Conservation (phyloP, 1,140 invertebrate genomes). For the Watersipora subatra region DNA sequence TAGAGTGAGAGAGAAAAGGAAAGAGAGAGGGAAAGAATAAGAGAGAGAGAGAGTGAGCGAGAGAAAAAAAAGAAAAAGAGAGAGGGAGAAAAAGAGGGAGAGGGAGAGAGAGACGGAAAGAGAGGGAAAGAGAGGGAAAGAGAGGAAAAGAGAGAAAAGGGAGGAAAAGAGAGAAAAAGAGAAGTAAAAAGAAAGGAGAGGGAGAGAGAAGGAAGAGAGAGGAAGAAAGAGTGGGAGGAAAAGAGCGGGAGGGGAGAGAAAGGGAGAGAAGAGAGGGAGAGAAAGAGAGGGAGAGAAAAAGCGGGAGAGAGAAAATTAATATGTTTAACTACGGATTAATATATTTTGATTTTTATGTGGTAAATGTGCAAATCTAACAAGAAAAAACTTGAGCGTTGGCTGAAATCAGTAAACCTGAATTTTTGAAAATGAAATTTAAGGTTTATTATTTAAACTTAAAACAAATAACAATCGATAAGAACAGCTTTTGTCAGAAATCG, state of each 20-base stretch:
- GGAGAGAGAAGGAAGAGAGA: conserved; percentile 12
- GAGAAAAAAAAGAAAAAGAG: no score
- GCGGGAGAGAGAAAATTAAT: no score
- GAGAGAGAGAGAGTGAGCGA: no score
- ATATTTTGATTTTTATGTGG: no score
- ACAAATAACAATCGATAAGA: no score
- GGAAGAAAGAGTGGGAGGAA: no score
- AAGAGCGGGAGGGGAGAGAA: conserved; percentile 12
- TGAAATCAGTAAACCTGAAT: no score
- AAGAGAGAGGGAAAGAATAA: conserved; percentile 2
- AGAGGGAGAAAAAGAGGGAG: conserved; percentile 10
- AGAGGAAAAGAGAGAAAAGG: conserved; percentile 4
- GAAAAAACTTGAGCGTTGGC: no score
- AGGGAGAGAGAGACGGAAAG: conserved; percentile 13
- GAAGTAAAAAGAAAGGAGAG: conserved; percentile 14
- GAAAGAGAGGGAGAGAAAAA: conserved; percentile 15
- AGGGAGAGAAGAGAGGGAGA: conserved; percentile 9
- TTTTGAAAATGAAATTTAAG: no score
- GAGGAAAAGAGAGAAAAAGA: conserved; percentile 12
- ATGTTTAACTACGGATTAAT: conserved; percentile 15
- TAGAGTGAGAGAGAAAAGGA: background rate
- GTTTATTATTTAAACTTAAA: no score
- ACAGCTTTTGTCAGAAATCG: no score
- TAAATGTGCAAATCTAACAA: no score
- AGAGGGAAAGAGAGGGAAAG: conserved; percentile 7